These are phyloP conservation scores for Homarus americanus DNA, from an alignment of 1,140 invertebrate genomes.

Conservation along the genomic window DNA sequence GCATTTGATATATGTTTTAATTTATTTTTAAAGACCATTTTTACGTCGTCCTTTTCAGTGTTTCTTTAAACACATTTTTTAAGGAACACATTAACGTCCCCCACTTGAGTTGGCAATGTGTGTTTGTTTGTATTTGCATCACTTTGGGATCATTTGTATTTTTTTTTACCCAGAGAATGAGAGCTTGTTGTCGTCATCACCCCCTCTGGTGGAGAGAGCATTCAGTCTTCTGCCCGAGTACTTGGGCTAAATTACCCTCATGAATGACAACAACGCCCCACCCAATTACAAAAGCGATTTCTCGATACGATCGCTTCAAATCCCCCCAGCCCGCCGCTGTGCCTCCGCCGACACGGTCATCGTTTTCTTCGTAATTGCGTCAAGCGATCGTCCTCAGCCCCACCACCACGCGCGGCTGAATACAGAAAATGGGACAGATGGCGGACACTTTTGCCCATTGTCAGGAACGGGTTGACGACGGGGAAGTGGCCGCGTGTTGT, in stretches of 20 bases:
- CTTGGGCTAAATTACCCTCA: neutral
- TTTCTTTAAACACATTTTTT: too few species aligned
- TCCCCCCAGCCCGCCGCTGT: neutral
- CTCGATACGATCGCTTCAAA: neutral
- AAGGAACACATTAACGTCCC: too few species aligned
- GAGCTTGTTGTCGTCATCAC: slow-evolving; percentile 20
- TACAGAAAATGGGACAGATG: slow-evolving; percentile 33
- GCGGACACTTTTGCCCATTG: neutral
- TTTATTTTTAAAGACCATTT: too few species aligned
- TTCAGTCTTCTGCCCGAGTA: neutral
- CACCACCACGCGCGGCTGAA: neutral
- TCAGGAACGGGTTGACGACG: neutral
- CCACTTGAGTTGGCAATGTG: too few species aligned
- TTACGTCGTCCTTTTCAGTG: too few species aligned
- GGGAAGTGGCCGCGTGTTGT: neutral
- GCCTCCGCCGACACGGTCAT: neutral
- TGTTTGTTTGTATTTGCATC: too few species aligned
- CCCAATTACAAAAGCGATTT: neutral
- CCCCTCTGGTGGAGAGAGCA: neutral
- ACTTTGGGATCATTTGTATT: too few species aligned
- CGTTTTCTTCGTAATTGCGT: slow-evolving; percentile 42
- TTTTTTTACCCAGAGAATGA: neutral
- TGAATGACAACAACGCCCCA: neutral
- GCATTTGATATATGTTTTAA: too few species aligned
- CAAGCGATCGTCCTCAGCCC: neutral